Conservation (phyloP, 2,888 invertebrate species). For the Aleiodes leptofemur region DNA sequence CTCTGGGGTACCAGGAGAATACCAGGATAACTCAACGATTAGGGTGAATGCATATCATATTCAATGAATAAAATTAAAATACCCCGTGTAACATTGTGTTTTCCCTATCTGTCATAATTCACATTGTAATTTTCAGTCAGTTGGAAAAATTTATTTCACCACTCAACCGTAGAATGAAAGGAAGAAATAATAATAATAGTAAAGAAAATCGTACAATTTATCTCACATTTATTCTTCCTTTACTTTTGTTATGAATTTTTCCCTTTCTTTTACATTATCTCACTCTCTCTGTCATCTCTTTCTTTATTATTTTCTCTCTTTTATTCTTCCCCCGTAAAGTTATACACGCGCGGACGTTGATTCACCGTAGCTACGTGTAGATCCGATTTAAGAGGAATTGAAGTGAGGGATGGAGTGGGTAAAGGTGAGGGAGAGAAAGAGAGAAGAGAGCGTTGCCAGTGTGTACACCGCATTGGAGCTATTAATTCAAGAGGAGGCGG, state of each 20-base stretch:
- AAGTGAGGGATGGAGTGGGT: not conserved
- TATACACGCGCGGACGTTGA: slow-evolving; percentile 51
- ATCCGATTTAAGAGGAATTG: slow-evolving; percentile 53
- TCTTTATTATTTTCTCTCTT: not conserved
- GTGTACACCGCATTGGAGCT: slow-evolving; percentile 50
- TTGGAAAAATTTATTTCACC: slow-evolving; percentile 30
- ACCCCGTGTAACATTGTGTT: slow-evolving; percentile 42
- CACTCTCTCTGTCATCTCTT: not conserved
- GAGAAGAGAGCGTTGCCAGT: not conserved
- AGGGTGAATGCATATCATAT: slow-evolving; percentile 42
- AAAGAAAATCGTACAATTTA: slow-evolving; percentile 21
- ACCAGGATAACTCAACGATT: slow-evolving; percentile 42
- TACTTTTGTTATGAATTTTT: not conserved
- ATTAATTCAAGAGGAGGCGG: slow-evolving; percentile 58
- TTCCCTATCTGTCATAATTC: slow-evolving; percentile 35
- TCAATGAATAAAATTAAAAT: slow-evolving; percentile 51
- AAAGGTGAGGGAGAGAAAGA: not conserved
- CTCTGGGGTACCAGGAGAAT: not conserved
- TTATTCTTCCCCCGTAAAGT: slow-evolving; percentile 16
- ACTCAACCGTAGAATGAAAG: not conserved
- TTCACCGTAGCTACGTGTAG: slow-evolving; percentile 58
- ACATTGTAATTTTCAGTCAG: slow-evolving; percentile 40
- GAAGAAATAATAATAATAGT: not conserved
- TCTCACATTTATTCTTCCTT: slow-evolving; percentile 1
- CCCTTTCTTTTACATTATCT: not conserved